Evolutionary conservation across 2,888 invertebrate species (phyloP).

Genomic region (Clusia tigrina): DNA sequence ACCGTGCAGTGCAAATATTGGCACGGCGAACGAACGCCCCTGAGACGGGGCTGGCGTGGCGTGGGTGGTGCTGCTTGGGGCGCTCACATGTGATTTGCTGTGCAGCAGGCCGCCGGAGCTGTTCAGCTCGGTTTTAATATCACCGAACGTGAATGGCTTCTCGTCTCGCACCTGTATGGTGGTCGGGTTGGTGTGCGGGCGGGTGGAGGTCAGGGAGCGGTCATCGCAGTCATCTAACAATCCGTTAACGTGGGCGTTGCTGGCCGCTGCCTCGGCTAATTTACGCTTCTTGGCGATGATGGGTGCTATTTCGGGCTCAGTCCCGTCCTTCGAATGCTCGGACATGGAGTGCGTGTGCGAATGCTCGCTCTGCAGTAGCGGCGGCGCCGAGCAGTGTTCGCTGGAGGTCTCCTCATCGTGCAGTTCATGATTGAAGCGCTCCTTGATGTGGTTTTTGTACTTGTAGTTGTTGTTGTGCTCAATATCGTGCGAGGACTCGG

Average conservation of each 20-base stretch:
- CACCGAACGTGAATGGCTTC: slow-evolving; percentile 52
- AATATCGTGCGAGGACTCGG: slow-evolving; percentile 64
- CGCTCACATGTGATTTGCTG: slow-evolving; percentile 38
- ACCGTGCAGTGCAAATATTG: slow-evolving; percentile 90
- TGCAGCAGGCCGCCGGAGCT: slow-evolving; percentile 34
- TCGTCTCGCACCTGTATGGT: slow-evolving; percentile 40
- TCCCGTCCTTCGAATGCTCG: slow-evolving; percentile 61
- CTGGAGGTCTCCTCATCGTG: slow-evolving; percentile 63
- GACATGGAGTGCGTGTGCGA: slow-evolving; percentile 58
- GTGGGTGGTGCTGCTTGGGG: slow-evolving; percentile 49
- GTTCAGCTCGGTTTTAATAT: slow-evolving; percentile 59
- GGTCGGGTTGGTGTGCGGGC: slow-evolving; percentile 12
- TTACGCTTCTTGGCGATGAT: slow-evolving; percentile 61
- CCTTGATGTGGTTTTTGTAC: slow-evolving; percentile 93
- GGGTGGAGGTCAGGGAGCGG: slow-evolving; percentile 33
- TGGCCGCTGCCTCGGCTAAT: slow-evolving; percentile 50
- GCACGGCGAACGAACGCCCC: slow-evolving; percentile 69
- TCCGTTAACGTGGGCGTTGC: slow-evolving; percentile 31
- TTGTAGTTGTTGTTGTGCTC: slow-evolving; percentile 75
- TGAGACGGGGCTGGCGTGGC: slow-evolving; percentile 39
- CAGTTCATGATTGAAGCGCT: slow-evolving; percentile 75
- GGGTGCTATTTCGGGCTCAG: slow-evolving; percentile 61
- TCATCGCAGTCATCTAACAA: slow-evolving; percentile 32
- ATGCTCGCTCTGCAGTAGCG: slow-evolving; percentile 58
- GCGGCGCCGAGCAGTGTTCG: slow-evolving; percentile 61